Evolutionary conservation across 2,888 invertebrate genomes (phyloP).

Genomic region (Polyommatus icarus): DNA sequence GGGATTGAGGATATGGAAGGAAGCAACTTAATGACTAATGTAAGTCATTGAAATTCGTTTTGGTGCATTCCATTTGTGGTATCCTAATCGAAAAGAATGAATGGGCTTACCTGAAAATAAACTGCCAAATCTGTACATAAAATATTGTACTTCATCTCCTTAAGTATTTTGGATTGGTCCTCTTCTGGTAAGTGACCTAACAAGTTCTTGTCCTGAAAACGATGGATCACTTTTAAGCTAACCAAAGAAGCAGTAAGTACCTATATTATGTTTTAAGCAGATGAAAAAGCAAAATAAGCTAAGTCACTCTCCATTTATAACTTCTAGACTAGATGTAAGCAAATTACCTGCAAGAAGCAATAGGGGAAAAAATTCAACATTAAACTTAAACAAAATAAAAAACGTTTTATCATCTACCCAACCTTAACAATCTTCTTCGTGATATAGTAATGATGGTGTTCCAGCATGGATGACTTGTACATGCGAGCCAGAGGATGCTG

Average conservation of each 20-base stretch:
- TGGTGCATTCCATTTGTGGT: no score
- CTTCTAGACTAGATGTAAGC: no score
- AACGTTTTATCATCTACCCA: slow-evolving; percentile 19
- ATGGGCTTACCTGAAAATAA: slow-evolving; percentile 42
- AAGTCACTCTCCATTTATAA: no score
- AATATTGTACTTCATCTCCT: slow-evolving; percentile 80
- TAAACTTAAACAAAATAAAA: neutral
- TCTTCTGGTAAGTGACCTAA: slow-evolving; percentile 60
- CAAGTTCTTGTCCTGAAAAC: slow-evolving; percentile 71
- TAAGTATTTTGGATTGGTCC: slow-evolving; percentile 65
- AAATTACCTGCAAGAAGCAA: neutral
- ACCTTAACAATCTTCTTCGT: slow-evolving; percentile 80
- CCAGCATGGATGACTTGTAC: slow-evolving; percentile 80
- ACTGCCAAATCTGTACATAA: slow-evolving; percentile 70
- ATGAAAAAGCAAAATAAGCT: neutral
- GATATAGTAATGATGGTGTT: slow-evolving; percentile 81
- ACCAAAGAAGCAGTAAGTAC: no score
- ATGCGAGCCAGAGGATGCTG: slow-evolving; percentile 77
- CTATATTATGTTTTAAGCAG: no score
- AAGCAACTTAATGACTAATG: neutral
- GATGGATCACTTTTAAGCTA: neutral
- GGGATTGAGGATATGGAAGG: neutral
- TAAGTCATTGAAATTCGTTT: no score
- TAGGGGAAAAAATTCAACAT: neutral
- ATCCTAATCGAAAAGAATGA: neutral